These are phyloP conservation scores for Protonibea diacanthus DNA, from an alignment of 2,797 vertebrate species.

Conservation along the genomic window DNA sequence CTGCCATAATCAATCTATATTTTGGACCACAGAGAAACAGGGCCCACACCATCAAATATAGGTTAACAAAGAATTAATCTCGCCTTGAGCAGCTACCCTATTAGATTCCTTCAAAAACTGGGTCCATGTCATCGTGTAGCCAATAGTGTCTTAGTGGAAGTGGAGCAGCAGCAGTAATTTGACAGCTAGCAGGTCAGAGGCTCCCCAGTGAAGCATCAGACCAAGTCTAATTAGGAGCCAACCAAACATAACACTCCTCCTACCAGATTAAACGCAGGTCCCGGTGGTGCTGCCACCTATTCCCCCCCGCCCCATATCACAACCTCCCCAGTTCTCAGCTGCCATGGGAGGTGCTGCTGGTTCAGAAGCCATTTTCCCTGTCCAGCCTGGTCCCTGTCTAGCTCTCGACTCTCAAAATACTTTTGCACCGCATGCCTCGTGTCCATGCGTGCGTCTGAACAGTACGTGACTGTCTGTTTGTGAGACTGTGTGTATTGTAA, in stretches of 20 bases:
- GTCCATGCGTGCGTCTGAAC: slow-evolving; percentile 72
- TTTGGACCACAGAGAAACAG: slow-evolving; percentile 48
- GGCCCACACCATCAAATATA: slow-evolving; percentile 49
- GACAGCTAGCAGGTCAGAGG: slow-evolving; percentile 79
- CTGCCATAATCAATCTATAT: slow-evolving; percentile 32
- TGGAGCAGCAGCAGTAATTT: slow-evolving; percentile 81
- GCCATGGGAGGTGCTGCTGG: slow-evolving; percentile 69
- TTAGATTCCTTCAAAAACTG: slow-evolving; percentile 67
- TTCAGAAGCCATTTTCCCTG: slow-evolving; percentile 78
- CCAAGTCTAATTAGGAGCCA: slow-evolving; percentile 78
- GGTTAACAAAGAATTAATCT: slow-evolving; percentile 58
- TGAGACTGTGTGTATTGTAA: slow-evolving; percentile 59
- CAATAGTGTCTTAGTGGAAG: slow-evolving; percentile 69
- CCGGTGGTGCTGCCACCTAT: slow-evolving; percentile 54
- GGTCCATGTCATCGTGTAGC: slow-evolving; percentile 57
- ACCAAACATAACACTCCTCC: slow-evolving; percentile 66
- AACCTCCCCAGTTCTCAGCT: slow-evolving; percentile 60
- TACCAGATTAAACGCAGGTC: slow-evolving; percentile 64
- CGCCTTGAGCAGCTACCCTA: slow-evolving; percentile 44
- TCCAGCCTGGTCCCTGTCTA: slow-evolving; percentile 76
- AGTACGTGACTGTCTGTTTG: slow-evolving; percentile 72
- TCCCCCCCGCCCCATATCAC: slow-evolving; percentile 27
- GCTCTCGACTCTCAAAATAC: slow-evolving; percentile 72
- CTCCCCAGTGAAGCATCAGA: slow-evolving; percentile 80
- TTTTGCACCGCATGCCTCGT: slow-evolving; percentile 76